Evolutionary conservation across 2,113 vertebrate genomes (phyloP).

Genomic region (Meriones unguiculatus): DNA sequence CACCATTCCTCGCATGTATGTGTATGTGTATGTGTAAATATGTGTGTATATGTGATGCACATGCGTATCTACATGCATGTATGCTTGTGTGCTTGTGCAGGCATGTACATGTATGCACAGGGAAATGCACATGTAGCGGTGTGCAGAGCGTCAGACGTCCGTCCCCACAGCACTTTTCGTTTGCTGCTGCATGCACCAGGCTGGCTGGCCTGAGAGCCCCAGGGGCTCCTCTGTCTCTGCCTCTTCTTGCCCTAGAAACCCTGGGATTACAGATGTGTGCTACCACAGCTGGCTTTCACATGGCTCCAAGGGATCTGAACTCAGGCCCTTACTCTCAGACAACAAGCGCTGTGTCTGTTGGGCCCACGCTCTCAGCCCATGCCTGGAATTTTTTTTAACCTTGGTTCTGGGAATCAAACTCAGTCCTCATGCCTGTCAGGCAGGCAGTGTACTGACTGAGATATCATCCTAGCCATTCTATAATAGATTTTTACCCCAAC

Average conservation of each 20-base stretch:
- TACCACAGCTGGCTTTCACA: background rate
- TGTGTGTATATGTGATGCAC: background rate
- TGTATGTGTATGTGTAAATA: background rate
- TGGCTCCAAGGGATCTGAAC: background rate
- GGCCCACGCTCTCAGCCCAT: background rate
- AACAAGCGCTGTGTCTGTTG: background rate
- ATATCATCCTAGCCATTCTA: background rate
- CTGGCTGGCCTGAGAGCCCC: background rate
- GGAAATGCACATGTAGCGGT: background rate
- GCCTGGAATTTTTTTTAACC: background rate
- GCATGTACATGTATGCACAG: background rate
- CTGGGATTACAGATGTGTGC: background rate
- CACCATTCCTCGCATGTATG: background rate
- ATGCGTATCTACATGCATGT: background rate
- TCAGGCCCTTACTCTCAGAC: background rate
- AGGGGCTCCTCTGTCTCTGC: background rate
- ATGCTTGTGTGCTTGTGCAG: background rate
- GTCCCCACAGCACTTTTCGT: background rate
- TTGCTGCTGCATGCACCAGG: background rate
- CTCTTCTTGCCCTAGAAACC: background rate
- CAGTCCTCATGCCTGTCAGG: background rate
- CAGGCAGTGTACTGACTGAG: background rate
- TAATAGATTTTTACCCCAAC: background rate
- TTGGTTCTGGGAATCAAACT: background rate
- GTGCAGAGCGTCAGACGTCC: background rate